These are phyloP conservation scores for Ochotona curzoniae DNA, from an alignment of 2,113 vertebrate genomes.

Conservation along the genomic window DNA sequence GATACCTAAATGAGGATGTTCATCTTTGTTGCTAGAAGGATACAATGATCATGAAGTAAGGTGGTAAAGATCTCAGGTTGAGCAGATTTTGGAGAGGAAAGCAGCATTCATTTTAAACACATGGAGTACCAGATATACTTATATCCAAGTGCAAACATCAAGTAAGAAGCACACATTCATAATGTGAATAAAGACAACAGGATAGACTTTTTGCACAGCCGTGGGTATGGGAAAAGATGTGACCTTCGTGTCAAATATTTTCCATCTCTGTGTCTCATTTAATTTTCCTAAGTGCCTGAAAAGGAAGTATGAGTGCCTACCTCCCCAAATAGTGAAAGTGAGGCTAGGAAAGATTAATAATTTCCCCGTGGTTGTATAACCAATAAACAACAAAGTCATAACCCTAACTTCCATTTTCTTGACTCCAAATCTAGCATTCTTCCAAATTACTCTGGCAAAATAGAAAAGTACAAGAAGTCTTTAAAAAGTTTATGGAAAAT, in stretches of 20 bases:
- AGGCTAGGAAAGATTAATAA: background rate
- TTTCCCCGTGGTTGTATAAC: background rate
- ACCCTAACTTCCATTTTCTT: conserved; percentile 9
- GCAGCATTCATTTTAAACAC: background rate
- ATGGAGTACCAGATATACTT: background rate
- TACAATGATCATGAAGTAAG: background rate
- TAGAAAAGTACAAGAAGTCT: background rate
- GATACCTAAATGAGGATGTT: background rate
- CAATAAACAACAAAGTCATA: conserved; percentile 19
- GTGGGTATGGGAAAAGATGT: background rate
- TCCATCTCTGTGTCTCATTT: background rate
- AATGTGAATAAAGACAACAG: background rate
- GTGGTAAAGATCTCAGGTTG: background rate
- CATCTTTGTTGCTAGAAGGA: background rate
- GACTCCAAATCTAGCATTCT: background rate
- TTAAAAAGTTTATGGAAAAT: no score
- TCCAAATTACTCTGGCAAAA: background rate
- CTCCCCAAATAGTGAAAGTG: conserved; percentile 6
- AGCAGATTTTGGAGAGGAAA: background rate
- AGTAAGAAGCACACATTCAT: background rate
- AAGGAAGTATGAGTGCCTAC: background rate
- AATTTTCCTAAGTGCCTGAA: background rate
- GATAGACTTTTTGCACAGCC: background rate
- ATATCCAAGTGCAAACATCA: background rate
- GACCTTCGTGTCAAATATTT: background rate